Base-by-base conservation (phyloP, 1,140 invertebrate genomes). In the Neodiprion lecontei region DNA sequence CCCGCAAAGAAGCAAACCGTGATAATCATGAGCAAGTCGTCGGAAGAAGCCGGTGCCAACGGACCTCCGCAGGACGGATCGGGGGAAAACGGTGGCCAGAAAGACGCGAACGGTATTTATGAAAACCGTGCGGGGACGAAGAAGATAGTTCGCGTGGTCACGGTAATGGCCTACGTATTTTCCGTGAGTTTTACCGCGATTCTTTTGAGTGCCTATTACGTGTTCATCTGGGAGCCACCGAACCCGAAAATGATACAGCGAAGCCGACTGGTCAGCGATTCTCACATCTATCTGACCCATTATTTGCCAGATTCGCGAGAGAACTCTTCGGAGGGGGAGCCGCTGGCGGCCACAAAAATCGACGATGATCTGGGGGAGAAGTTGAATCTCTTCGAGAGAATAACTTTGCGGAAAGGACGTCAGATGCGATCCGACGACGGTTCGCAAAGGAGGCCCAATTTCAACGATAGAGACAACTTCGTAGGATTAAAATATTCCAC, bases 141-240 rank as follows among this genome's bases (percentile, higher is more conserved):
- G 73, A 94, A 93, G 81, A 83, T 93, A 17, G 85, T 96, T 50
- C 90, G 95, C 9, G 88, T 96, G 10, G 84, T 95, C 7, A 96
- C 95, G 0, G 95, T 96, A 5, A 85, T 95, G 75, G 94, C 93
- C 1, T 96, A 96, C 83, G 91, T 96, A 72, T 89, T 95, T 67
- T 93, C 93, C 9, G 95, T 96, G 10, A 95, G 94, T 14, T 90
- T 94, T 79, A 94, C 93, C 3, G 95, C 94, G 2, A 92, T 96
- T 71, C 89, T 95, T 0, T 86, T 96, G 11, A 95, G 95, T 12
- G 90, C 95, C 7, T 97, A 96, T 86, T 97, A 97, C 83, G 90
- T 96, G 72, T 94, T 96, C 80, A 88, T 96, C 23, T 97, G 95
- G 96, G 91, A 95, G 79, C 94, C 95, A 1, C 89, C 90, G 1